A percentile compares a stretch with the other conserved stretches of the same genome.
Evolutionary conservation across 2,113 vertebrate species (phyloP).

Genomic region (Heloderma charlesbogerti): DNA sequence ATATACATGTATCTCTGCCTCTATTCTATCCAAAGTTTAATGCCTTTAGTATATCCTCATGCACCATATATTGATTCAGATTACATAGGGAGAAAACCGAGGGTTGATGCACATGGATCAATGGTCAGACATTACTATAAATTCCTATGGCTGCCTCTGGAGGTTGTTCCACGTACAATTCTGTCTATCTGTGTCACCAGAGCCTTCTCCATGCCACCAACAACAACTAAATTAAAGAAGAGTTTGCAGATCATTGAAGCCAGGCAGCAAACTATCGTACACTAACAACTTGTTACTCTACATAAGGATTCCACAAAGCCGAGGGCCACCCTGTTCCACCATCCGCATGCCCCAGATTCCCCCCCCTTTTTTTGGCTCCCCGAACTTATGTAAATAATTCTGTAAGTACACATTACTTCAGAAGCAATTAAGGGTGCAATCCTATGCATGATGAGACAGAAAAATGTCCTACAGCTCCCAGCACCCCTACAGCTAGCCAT

Average conservation of each 20-base stretch:
- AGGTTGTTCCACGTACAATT: background rate
- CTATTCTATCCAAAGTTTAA: background rate
- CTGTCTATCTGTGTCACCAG: background rate
- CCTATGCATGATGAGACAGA: no score
- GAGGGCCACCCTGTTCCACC: no score
- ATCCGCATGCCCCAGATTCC: no score
- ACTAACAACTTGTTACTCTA: background rate
- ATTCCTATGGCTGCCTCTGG: background rate
- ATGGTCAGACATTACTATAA: background rate
- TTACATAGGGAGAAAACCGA: background rate
- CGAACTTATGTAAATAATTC: no score
- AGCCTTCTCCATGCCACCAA: background rate
- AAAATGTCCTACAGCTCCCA: no score
- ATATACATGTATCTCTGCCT: background rate
- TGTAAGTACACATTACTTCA: no score
- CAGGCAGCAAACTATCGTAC: background rate
- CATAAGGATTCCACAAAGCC: no score
- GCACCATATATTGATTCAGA: background rate
- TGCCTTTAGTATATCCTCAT: background rate
- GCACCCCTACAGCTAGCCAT: no score
- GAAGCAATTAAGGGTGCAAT: background rate
- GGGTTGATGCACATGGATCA: background rate
- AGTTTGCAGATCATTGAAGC: background rate
- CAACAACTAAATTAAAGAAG: background rate
- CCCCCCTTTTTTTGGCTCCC: no score